Evolutionary conservation across 2,888 invertebrate genomes (phyloP).

Genomic region (Mythimna ferrago): DNA sequence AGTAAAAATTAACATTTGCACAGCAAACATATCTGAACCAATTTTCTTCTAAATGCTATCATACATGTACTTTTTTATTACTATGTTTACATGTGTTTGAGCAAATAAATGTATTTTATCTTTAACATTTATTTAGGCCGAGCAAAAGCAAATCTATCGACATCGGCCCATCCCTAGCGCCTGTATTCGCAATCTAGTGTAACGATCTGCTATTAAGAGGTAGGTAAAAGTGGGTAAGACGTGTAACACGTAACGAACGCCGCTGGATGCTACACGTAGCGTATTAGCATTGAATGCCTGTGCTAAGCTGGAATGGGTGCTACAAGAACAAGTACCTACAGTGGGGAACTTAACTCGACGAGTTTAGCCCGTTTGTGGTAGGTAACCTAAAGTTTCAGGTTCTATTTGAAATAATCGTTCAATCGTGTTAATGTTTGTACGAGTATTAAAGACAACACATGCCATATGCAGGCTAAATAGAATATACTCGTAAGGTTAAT

Average conservation of each 20-base stretch:
- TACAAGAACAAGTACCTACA: constrained; percentile 17
- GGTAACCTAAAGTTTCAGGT: background rate
- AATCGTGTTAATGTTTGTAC: background rate
- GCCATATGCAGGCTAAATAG: too few relatives aligned
- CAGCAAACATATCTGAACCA: too few relatives aligned
- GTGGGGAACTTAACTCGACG: constrained; percentile 15
- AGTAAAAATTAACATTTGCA: too few relatives aligned
- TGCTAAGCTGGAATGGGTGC: constrained; percentile 16
- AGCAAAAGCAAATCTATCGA: constrained; percentile 22
- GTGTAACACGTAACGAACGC: constrained; percentile 53
- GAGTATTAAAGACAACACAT: background rate
- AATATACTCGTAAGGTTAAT: too few relatives aligned
- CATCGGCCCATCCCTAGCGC: constrained; percentile 55
- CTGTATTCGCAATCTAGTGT: constrained; percentile 68
- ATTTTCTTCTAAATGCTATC: too few relatives aligned
- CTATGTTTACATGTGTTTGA: too few relatives aligned
- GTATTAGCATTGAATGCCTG: constrained; percentile 47
- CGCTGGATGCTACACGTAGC: constrained; percentile 13
- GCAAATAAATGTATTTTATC: too few relatives aligned
- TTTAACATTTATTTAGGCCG: too few relatives aligned
- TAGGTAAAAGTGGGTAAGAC: constrained; percentile 66
- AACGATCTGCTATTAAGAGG: constrained; percentile 75
- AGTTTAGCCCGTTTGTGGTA: background rate
- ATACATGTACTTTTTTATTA: too few relatives aligned
- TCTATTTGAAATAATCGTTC: background rate